Evolutionary conservation across 2,888 invertebrate species (phyloP).

Genomic region (Papilio elwesi): DNA sequence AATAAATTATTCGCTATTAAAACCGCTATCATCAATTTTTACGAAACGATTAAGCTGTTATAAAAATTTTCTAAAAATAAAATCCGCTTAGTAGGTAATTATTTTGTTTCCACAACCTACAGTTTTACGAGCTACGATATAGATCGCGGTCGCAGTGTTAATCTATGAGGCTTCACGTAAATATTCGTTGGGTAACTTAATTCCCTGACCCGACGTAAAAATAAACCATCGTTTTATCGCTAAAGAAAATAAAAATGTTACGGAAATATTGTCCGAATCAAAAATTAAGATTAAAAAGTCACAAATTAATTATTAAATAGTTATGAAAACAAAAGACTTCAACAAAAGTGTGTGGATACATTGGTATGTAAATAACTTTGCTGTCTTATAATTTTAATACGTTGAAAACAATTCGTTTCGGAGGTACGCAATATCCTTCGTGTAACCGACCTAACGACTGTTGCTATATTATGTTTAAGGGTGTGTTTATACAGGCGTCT

Average conservation of each 20-base stretch:
- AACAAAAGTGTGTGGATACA: not conserved
- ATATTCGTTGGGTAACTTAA: slow-evolving; percentile 28
- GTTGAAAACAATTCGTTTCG: slow-evolving; percentile 17
- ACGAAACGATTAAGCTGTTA: slow-evolving; percentile 44
- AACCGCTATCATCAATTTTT: slow-evolving; percentile 33
- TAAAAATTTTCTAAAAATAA: slow-evolving; percentile 40
- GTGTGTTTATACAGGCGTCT: slow-evolving; percentile 74
- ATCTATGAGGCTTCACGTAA: slow-evolving; percentile 37
- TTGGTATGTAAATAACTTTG: slow-evolving; percentile 1
- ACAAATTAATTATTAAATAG: not conserved
- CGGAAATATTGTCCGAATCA: not conserved
- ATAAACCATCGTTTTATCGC: not conserved
- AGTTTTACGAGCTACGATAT: slow-evolving; percentile 48
- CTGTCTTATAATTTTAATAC: slow-evolving; percentile 1
- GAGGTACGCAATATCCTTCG: slow-evolving; percentile 31
- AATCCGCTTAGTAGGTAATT: slow-evolving; percentile 43
- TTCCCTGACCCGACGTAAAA: slow-evolving; percentile 17
- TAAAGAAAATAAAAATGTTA: not conserved
- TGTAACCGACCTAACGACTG: slow-evolving; percentile 40
- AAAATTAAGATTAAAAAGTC: not conserved
- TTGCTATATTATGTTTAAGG: slow-evolving; percentile 55
- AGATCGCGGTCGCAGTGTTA: slow-evolving; percentile 41
- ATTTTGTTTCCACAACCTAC: slow-evolving; percentile 36
- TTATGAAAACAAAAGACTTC: not conserved
- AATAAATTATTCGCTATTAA: slow-evolving; percentile 16